Evolutionary conservation across 2,888 invertebrate species (phyloP).

Genomic region (Bimastos eiseni): DNA sequence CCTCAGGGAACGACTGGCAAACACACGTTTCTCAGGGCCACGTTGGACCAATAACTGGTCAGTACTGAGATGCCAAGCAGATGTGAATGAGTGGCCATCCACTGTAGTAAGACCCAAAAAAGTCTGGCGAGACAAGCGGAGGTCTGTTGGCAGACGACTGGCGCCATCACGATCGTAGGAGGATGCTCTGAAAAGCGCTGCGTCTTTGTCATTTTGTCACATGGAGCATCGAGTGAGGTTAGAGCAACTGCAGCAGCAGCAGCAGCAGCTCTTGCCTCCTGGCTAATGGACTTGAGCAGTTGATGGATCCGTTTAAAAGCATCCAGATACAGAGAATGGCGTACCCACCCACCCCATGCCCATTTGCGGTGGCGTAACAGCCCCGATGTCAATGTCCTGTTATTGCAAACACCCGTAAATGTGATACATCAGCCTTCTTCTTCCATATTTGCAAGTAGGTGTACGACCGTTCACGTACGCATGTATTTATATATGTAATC

Average conservation of each 20-base stretch:
- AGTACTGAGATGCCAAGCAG: not conserved
- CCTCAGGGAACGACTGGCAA: too few species aligned
- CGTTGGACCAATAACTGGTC: not conserved
- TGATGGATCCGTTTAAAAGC: constrained; percentile 6
- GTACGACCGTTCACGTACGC: too few species aligned
- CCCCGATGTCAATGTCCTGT: not conserved
- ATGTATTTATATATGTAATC: too few species aligned
- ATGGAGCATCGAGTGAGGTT: not conserved
- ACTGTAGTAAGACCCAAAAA: not conserved
- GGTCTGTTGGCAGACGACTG: not conserved
- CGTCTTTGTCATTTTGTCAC: not conserved
- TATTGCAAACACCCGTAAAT: not conserved
- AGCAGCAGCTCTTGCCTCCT: not conserved
- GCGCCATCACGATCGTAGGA: not conserved
- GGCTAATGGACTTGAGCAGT: not conserved
- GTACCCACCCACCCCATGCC: not conserved
- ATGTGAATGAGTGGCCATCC: not conserved
- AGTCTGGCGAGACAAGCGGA: not conserved
- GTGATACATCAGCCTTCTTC: not conserved
- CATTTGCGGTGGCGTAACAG: not conserved
- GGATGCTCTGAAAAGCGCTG: not conserved
- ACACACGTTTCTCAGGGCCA: not conserved
- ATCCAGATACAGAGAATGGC: not conserved
- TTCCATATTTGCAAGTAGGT: not conserved
- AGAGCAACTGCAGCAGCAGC: too few species aligned